Evolutionary conservation across 2,797 vertebrate genomes (phyloP).

Genomic region (Muscicapa striata): DNA sequence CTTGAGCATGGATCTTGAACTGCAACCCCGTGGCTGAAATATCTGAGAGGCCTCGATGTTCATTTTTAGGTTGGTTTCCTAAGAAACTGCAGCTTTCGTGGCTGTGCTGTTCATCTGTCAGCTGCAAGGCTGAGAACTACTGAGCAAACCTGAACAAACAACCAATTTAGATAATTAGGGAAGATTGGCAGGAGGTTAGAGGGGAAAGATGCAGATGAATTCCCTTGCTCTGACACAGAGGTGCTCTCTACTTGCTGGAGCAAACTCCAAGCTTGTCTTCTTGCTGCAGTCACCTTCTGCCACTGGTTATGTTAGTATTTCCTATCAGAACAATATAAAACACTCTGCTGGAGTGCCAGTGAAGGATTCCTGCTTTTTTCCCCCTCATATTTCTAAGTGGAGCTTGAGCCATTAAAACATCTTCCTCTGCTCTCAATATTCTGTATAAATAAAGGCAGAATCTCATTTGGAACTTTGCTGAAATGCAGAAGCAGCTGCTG

Average conservation of each 20-base stretch:
- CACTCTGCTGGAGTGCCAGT: neutral
- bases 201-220: neutral
- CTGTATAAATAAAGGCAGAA: neutral
- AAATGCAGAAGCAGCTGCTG: neutral
- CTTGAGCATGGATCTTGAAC: neutral
- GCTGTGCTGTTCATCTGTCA: neutral
- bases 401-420: neutral
- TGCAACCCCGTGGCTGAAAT: neutral
- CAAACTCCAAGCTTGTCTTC: neutral
- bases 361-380: neutral
- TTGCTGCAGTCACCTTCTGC: neutral
- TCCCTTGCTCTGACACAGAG: neutral
- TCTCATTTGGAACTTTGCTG: neutral
- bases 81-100: neutral
- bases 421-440: neutral
- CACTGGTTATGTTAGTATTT: neutral
- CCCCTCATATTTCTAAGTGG: neutral
- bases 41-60: neutral
- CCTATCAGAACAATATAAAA: neutral
- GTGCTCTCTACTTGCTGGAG: neutral
- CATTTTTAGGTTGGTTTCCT: conserved; percentile 29
- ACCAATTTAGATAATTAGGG: neutral
- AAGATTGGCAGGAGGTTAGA: neutral
- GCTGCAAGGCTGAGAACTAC: neutral
- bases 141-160: neutral